Conservation (phyloP, 2,888 invertebrate genomes). For the Deroplatys truncata region DNA sequence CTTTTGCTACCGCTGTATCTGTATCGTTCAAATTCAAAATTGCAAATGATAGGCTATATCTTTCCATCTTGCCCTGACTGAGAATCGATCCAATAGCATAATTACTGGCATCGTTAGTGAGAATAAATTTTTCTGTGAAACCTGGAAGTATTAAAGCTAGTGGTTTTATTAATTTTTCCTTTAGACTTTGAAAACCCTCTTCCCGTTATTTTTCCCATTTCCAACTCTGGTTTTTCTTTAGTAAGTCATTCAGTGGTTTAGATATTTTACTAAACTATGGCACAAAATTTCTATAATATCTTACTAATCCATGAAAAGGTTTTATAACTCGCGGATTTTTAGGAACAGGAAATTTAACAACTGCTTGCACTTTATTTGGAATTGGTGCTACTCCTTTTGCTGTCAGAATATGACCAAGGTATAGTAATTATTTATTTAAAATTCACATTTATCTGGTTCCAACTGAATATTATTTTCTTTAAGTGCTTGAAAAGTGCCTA, state of each 20-base stretch:
- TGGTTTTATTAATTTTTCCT: neutral
- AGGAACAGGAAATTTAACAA: too few relatives aligned
- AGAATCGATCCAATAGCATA: neutral
- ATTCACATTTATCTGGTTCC: too few relatives aligned
- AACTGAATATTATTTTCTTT: too few relatives aligned
- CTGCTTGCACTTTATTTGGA: constrained; percentile 9
- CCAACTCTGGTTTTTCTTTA: too few relatives aligned
- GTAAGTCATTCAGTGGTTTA: too few relatives aligned
- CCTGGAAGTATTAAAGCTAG: neutral
- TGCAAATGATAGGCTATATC: neutral
- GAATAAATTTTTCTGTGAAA: neutral
- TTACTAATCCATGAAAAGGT: neutral
- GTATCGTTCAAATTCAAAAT: neutral
- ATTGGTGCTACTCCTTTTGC: neutral
- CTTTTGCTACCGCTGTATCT: neutral
- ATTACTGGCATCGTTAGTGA: neutral
- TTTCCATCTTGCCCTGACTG: neutral
- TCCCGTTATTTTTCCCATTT: neutral
- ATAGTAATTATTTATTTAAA: too few relatives aligned
- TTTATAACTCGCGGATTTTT: neutral
- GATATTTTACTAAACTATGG: neutral
- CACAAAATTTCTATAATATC: neutral
- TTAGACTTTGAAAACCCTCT: neutral
- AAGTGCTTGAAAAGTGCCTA: too few relatives aligned
- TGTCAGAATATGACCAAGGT: neutral